These are phyloP conservation scores for Micrasema minimum DNA, from an alignment of 1,140 invertebrate species.

Conservation along the genomic window DNA sequence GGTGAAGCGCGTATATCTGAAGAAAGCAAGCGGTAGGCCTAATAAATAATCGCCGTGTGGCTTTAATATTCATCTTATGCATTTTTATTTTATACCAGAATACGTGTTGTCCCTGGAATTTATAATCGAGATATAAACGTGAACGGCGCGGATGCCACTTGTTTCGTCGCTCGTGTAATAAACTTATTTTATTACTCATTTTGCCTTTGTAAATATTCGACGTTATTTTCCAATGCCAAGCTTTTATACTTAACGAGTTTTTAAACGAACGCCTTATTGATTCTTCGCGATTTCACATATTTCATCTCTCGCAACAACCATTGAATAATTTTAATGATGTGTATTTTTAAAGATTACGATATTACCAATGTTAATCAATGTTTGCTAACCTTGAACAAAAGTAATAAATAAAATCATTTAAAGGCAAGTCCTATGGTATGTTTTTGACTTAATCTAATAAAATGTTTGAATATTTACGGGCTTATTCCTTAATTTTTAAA, in stretches of 20 bases:
- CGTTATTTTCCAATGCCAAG: conserved; percentile 26
- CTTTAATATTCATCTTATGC: conserved; percentile 36
- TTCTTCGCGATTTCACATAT: conserved; percentile 29
- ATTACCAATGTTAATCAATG: conserved; percentile 11
- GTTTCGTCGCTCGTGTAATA: conserved; percentile 36
- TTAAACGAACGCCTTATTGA: conserved; percentile 37
- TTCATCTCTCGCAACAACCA: conserved; percentile 23
- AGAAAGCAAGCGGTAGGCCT: conserved; percentile 28
- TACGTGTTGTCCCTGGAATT: conserved; percentile 45
- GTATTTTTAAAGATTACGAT: conserved; percentile 14
- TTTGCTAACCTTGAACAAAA: no score
- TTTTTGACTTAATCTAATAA: no score
- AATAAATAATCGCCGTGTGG: conserved; percentile 47
- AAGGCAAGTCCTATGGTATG: no score
- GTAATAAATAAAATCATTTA: no score
- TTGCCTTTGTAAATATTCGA: conserved; percentile 33
- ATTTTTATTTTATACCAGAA: conserved; percentile 38
- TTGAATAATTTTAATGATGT: conserved; percentile 30
- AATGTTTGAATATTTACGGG: no score
- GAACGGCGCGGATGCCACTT: conserved; percentile 39
- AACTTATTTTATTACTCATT: conserved; percentile 37
- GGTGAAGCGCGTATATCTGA: conserved; percentile 1
- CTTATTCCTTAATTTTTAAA: no score
- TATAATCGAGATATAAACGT: conserved; percentile 49
- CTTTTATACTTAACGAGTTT: conserved; percentile 35